These are phyloP conservation scores for Oostethus manadensis DNA, from an alignment of 2,113 vertebrate species.

Conservation along the genomic window DNA sequence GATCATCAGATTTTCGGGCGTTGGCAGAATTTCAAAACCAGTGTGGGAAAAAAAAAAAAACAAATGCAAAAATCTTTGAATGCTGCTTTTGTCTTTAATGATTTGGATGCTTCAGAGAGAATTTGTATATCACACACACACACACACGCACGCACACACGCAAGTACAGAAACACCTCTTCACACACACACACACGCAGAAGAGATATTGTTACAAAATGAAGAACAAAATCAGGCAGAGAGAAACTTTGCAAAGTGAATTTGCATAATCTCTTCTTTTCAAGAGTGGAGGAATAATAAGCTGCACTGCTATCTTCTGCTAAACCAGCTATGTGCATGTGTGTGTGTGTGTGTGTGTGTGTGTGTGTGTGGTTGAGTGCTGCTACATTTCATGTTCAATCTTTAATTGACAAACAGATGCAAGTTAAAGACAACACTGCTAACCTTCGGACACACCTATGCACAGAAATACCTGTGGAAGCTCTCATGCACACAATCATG, in stretches of 20 bases:
- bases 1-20: not conserved
- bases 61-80: conserved; percentile 9
- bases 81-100: conserved; percentile 18
- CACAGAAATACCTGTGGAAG: too few relatives aligned
- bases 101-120: conserved; percentile 20
- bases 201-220: conserved; percentile 30
- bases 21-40: conserved; percentile 6
- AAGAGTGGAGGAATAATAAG: conserved; percentile 58
- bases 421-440: conserved; percentile 13
- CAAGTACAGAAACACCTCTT: not conserved
- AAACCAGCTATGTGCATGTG: conserved; percentile 7
- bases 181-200: conserved; percentile 7
- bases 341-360: not conserved
- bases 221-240: conserved; percentile 19
- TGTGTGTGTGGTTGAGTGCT: conserved; percentile 24
- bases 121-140: conserved; percentile 13
- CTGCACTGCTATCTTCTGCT: conserved; percentile 45
- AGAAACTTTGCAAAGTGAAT: conserved; percentile 55
- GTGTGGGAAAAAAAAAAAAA: conserved; percentile 1
- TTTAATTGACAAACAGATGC: conserved; percentile 8
- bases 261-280: conserved; percentile 65
- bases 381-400: conserved; percentile 9
- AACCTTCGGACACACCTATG: not conserved
- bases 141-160: not conserved
- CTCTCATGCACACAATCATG: too few relatives aligned